Evolutionary conservation across 2,113 vertebrate genomes (phyloP).

Genomic region (Sebastes fasciatus): DNA sequence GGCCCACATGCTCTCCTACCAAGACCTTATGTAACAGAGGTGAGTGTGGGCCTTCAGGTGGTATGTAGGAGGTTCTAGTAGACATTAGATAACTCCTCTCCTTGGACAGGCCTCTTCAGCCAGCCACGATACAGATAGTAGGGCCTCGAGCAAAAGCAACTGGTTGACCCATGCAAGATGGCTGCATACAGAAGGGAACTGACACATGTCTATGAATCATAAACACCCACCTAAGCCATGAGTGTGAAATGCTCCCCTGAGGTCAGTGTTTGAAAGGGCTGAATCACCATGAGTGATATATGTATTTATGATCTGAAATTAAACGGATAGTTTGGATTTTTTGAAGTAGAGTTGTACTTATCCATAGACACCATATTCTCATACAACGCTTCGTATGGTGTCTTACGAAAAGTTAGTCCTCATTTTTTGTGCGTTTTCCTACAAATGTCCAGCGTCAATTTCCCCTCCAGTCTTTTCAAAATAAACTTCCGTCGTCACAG

Average conservation of each 20-base stretch:
- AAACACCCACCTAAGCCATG: conserved; percentile 41
- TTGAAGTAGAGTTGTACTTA: too few relatives aligned
- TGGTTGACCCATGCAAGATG: conserved; percentile 26
- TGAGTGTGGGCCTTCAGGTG: conserved; percentile 34
- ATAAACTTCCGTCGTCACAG: too few relatives aligned
- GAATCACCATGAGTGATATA: conserved; percentile 11
- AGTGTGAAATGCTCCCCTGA: background rate
- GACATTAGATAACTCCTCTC: conserved; percentile 44
- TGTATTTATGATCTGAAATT: background rate
- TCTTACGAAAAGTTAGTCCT: too few relatives aligned
- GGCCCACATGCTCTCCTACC: background rate
- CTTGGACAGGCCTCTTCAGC: conserved; percentile 4
- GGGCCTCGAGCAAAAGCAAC: conserved; percentile 29
- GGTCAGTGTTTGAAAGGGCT: conserved; percentile 1
- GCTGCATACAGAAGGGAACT: background rate
- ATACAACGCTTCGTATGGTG: too few relatives aligned
- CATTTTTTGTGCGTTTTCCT: too few relatives aligned
- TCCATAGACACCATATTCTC: too few relatives aligned
- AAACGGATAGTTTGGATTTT: background rate
- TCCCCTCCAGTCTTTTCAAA: too few relatives aligned
- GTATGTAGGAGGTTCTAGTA: conserved; percentile 44
- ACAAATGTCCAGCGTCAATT: too few relatives aligned
- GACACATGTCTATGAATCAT: conserved; percentile 14
- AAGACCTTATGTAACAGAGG: conserved; percentile 52
- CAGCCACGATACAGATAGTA: conserved; percentile 22